Evolutionary conservation across 2,797 vertebrate genomes (phyloP).

Genomic region (Scleropages formosus): DNA sequence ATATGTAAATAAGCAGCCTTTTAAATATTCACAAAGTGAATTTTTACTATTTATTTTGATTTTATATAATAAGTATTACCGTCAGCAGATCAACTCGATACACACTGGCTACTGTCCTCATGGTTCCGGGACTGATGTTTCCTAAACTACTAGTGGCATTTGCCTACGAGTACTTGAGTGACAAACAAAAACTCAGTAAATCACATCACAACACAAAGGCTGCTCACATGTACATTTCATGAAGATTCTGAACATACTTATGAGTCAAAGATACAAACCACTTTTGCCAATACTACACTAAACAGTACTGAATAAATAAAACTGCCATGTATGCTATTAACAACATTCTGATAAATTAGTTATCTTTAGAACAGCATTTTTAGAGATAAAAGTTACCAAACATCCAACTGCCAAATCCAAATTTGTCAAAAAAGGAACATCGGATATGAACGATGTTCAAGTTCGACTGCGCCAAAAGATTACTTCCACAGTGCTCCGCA

Average conservation of each 20-base stretch:
- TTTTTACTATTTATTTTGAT: background rate
- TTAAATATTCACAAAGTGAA: background rate
- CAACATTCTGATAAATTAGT: background rate
- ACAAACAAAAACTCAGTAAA: background rate
- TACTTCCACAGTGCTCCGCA: background rate
- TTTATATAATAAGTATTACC: too few species aligned
- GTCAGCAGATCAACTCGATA: background rate
- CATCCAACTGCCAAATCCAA: too few species aligned
- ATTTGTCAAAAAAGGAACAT: too few species aligned
- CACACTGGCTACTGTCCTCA: background rate
- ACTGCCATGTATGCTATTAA: background rate
- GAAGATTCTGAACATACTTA: background rate
- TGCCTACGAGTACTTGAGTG: background rate
- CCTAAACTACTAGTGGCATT: background rate
- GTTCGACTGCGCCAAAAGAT: too few species aligned
- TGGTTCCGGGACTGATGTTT: background rate
- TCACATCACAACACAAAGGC: background rate
- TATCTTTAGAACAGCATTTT: too few species aligned
- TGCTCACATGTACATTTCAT: slow-evolving; percentile 1
- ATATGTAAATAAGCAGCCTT: background rate
- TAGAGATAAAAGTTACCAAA: too few species aligned
- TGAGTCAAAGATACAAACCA: background rate
- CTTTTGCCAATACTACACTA: background rate
- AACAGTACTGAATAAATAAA: background rate
- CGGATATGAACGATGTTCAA: too few species aligned